Evolutionary conservation across 2,113 vertebrate genomes (phyloP).

Genomic region (Mellivora capensis): DNA sequence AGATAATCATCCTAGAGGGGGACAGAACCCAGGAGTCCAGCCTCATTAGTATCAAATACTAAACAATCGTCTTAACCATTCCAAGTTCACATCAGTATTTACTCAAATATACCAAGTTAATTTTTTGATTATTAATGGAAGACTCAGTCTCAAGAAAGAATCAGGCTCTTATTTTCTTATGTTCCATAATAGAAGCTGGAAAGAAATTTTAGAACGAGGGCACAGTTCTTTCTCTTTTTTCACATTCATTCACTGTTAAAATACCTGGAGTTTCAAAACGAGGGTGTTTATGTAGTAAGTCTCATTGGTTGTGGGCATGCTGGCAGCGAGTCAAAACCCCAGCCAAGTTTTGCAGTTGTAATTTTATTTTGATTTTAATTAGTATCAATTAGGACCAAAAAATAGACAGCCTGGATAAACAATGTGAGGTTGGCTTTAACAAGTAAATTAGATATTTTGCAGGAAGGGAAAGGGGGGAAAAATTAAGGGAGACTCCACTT

Average conservation of each 20-base stretch:
- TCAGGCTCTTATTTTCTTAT: conserved; percentile 9
- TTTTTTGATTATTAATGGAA: neutral
- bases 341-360: conserved; percentile 67
- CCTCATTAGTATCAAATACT: neutral
- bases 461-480: neutral
- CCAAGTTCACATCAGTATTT: neutral
- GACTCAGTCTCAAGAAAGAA: neutral
- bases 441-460: conserved; percentile 74
- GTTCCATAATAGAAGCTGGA: neutral
- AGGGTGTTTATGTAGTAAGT: conserved; percentile 43
- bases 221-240: neutral
- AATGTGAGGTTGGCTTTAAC: conserved; percentile 68
- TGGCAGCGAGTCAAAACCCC: conserved; percentile 69
- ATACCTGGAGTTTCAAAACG: conserved; percentile 58
- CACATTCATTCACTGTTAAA: conserved; percentile 34
- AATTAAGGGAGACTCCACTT: conserved; percentile 28
- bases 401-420: conserved; percentile 71
- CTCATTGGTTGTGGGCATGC: conserved; percentile 46
- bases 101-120: neutral
- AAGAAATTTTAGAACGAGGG: neutral
- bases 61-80: neutral
- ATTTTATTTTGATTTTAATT: conserved; percentile 78
- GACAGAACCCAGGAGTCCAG: neutral
- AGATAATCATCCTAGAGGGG: neutral
- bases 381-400: conserved; percentile 74